These are phyloP conservation scores for Brachionus koreanus DNA, from an alignment of 1,140 invertebrate species.

Conservation along the genomic window DNA sequence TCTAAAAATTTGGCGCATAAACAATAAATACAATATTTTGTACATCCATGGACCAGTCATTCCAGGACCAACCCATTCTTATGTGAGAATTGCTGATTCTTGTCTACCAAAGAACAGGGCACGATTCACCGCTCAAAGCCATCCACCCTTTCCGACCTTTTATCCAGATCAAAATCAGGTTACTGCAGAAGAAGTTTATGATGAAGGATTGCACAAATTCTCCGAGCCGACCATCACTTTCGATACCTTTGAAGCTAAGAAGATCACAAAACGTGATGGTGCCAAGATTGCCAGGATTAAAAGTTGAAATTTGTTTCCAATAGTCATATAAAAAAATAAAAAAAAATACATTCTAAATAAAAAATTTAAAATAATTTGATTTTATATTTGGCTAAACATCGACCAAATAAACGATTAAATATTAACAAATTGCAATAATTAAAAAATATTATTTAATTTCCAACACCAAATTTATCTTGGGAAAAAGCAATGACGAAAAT, in stretches of 20 bases:
- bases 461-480: background rate
- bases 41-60: slow-evolving; percentile 76
- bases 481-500: no score
- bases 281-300: slow-evolving; percentile 42
- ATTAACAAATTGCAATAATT: no score
- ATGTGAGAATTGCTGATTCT: slow-evolving; percentile 77
- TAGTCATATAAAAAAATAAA: background rate
- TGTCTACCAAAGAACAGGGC: slow-evolving; percentile 62
- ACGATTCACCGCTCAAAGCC: slow-evolving; percentile 50
- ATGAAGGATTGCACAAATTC: slow-evolving; percentile 69
- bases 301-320: background rate
- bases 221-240: slow-evolving; percentile 65
- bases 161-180: slow-evolving; percentile 63
- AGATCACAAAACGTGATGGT: slow-evolving; percentile 44
- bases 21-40: slow-evolving; percentile 86
- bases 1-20: slow-evolving; percentile 77
- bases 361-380: background rate
- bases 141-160: slow-evolving; percentile 77
- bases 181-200: slow-evolving; percentile 68
- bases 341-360: background rate
- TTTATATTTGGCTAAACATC: no score
- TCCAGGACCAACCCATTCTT: slow-evolving; percentile 74
- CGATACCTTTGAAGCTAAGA: slow-evolving; percentile 35
- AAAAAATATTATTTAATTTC: background rate
- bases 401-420: no score